Evolutionary conservation across 2,113 vertebrate species (phyloP).

Genomic region (Puffinus mauretanicus): DNA sequence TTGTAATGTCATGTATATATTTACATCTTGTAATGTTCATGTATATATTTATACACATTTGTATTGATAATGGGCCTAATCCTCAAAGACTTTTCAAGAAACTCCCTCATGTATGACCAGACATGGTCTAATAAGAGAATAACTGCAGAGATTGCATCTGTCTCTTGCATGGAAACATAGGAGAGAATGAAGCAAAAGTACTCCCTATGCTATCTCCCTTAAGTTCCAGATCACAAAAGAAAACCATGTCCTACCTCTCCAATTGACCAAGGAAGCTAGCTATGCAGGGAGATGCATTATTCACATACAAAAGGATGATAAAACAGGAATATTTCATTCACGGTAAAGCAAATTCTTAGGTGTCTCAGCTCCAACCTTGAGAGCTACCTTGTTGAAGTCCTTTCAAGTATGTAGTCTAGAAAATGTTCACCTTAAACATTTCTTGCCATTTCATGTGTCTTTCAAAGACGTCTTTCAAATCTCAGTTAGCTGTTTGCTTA

Average conservation of each 20-base stretch:
- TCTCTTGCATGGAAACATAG: neutral
- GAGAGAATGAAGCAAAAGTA: neutral
- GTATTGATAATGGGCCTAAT: neutral
- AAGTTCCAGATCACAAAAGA: neutral
- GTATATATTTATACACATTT: neutral
- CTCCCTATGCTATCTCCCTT: neutral
- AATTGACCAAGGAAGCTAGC: neutral
- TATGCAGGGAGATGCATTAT: neutral
- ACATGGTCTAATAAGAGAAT: neutral
- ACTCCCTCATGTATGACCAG: neutral
- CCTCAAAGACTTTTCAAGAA: neutral
- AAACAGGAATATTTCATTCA: neutral
- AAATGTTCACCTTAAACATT: neutral
- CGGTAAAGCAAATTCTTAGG: neutral
- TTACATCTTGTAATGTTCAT: neutral
- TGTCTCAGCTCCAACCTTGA: neutral
- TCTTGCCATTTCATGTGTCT: neutral
- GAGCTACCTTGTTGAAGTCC: neutral
- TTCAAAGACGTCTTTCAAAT: neutral
- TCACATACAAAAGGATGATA: neutral
- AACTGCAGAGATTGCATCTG: neutral
- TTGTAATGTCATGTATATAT: neutral
- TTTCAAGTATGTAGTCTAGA: neutral
- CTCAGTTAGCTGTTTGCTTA: neutral
- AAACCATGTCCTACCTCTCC: neutral